Evolutionary conservation across 2,113 vertebrate genomes (phyloP).

Genomic region (Phrynocephalus versicolor): DNA sequence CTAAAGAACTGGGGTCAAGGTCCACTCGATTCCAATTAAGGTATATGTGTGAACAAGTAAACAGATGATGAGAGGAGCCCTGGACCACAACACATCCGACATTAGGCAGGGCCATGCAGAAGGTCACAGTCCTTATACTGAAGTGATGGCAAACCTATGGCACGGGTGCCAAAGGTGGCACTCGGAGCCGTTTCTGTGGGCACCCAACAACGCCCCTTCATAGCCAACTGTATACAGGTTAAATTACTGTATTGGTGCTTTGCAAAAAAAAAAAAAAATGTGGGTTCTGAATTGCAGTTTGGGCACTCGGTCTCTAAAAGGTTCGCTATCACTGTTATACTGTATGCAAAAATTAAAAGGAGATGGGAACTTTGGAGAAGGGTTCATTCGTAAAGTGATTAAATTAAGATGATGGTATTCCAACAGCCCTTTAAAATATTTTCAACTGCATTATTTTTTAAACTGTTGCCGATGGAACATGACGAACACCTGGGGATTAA

Average conservation of each 20-base stretch:
- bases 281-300: too few species aligned
- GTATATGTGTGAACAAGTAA: neutral
- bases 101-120: neutral
- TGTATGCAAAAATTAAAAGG: neutral
- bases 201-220: too few species aligned
- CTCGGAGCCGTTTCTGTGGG: too few species aligned
- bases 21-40: too few species aligned
- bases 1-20: too few species aligned
- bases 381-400: neutral
- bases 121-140: neutral
- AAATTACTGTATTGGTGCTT: too few species aligned
- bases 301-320: too few species aligned
- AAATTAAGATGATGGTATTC: neutral
- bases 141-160: too few species aligned
- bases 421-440: neutral
- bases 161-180: too few species aligned
- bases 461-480: slow-evolving; percentile 31
- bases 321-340: too few species aligned
- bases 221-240: too few species aligned
- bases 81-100: neutral
- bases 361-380: neutral
- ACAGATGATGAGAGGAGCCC: neutral
- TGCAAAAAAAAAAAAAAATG: too few species aligned
- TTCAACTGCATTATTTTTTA: neutral
- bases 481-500: slow-evolving; percentile 9